A percentile compares a stretch with the other conserved stretches of the same genome.
phyloP scores from a whole-genome alignment of 2,888 invertebrate species.

The Heliothis peltigera region DNA sequence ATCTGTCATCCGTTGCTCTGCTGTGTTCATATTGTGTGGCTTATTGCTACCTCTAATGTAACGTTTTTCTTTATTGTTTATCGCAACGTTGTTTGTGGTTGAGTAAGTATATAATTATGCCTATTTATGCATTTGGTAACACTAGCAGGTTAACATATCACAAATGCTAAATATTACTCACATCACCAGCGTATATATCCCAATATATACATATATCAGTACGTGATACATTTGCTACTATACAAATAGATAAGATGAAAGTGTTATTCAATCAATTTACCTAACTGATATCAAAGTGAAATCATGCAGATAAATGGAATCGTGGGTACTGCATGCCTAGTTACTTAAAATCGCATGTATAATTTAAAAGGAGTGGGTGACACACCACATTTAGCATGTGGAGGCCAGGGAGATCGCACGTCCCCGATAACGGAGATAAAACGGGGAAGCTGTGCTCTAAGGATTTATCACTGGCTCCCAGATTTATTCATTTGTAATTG shows the following conservation, averaged over 20 bases:
- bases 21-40: conserved; percentile 40
- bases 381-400: conserved; percentile 61
- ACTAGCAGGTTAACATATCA: no score
- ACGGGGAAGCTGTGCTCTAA: conserved; percentile 45
- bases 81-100: neutral
- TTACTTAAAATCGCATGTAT: conserved; percentile 83
- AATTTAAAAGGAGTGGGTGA: conserved; percentile 77
- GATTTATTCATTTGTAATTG: conserved; percentile 62
- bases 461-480: conserved; percentile 56
- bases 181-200: neutral
- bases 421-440: conserved; percentile 63
- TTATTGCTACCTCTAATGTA: conserved; percentile 15
- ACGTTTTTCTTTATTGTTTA: conserved; percentile 10
- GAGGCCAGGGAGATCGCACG: conserved; percentile 59
- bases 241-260: conserved; percentile 69
- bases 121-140: no score
- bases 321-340: conserved; percentile 67
- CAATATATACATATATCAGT: conserved; percentile 15
- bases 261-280: conserved; percentile 81
- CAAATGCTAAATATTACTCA: neutral
- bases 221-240: conserved; percentile 13
- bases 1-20: conserved; percentile 37
- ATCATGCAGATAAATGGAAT: conserved; percentile 78
- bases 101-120: neutral
- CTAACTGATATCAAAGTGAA: conserved; percentile 74